Base-by-base conservation (phyloP, 1,140 invertebrate genomes). In the Cotesia typhae region DNA sequence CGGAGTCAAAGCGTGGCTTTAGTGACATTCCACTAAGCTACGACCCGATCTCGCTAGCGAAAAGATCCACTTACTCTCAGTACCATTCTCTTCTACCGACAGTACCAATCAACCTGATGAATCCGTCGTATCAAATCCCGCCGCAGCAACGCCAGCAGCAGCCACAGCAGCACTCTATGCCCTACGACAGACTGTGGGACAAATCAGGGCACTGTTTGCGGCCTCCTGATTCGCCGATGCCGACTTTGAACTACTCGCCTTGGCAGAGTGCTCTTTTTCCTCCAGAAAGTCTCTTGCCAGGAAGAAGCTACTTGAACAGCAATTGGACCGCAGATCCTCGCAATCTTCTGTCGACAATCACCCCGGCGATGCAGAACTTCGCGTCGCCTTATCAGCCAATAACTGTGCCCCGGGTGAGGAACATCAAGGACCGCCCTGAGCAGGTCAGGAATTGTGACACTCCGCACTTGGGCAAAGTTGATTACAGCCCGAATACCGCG, bases 401-500 rank as follows among this genome's bases (percentile, higher is more conserved):
- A 9, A 10, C 7, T 5, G 35, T 9, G 7, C 57, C 4, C 2
- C 61, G 66, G 35, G 53, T 57, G 1, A 67, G 57, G n/a, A 53
- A 53, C 10, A 12, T 35, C 1, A 77, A 76, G 12, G 68, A 57
- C 37, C 9, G 47, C 0, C n/a, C 9, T 2, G 63, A 72, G 6
- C 3, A 51, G 17, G 9, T 5, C 3, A 74, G 83, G 70, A 80
- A 66, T 20, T 84, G 80, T 12, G 78, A 78, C 4, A 84, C 81
- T 0, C 83, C 83, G 4, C 78, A 81, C 72, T 63, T 84, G 0
- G 81, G 79, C 4, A 82, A 84, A 74, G 75, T 82, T n/a, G 77
- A 67, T 12, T 75, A 70, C 9, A 81, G 67, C 52, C 68, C 77
- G 0, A 80, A 79, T 20, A 78, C 20, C 7, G 52, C 67, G 0